phyloP scores from a whole-genome alignment of 1,140 invertebrate genomes.

The Bombus waltoni region DNA sequence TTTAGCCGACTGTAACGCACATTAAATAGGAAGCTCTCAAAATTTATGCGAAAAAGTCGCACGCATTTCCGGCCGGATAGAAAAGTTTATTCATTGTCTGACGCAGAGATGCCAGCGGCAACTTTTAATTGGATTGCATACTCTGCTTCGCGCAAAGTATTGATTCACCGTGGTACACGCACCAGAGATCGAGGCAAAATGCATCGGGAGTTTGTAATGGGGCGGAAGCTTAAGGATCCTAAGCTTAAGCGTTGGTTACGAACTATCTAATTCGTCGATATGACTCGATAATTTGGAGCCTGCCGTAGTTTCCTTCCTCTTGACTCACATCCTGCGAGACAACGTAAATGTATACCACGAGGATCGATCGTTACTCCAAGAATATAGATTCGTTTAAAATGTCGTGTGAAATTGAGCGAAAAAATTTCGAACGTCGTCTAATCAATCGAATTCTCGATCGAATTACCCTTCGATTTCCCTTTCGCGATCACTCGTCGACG shows the following conservation, averaged over 20 bases:
- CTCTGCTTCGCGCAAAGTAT: conserved; percentile 16
- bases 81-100: conserved; percentile 19
- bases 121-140: conserved; percentile 39
- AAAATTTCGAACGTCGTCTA: no score
- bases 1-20: not conserved
- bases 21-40: not conserved
- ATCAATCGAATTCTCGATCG: no score
- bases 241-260: conserved; percentile 3
- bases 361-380: not conserved
- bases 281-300: conserved; percentile 21
- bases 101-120: not conserved
- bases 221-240: not conserved
- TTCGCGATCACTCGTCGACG: not conserved
- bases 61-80: not conserved
- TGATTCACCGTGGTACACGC: conserved; percentile 4
- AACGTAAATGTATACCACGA: not conserved
- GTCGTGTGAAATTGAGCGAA: no score
- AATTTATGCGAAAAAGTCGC: not conserved
- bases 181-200: conserved; percentile 8
- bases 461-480: not conserved
- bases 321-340: not conserved
- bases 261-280: conserved; percentile 38
- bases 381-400: not conserved
- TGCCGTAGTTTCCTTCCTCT: conserved; percentile 15
- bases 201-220: conserved; percentile 39